Percentiles rank a stretch among this genome's conserved stretches.
Evolutionary conservation across 2,113 vertebrate genomes (phyloP).

Genomic region (Manacus vitellinus): DNA sequence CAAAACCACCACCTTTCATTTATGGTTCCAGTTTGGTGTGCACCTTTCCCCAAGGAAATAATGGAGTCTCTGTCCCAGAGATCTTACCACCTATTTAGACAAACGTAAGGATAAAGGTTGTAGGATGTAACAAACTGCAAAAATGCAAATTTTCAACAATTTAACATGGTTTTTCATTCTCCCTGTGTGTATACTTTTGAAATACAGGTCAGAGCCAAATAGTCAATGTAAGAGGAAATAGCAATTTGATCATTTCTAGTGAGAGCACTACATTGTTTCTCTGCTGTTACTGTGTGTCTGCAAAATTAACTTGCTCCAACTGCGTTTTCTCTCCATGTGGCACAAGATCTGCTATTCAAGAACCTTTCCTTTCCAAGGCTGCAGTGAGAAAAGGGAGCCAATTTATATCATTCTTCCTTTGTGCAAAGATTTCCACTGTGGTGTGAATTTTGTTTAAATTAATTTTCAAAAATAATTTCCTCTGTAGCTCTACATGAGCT

Average conservation of each 20-base stretch:
- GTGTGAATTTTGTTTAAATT: neutral
- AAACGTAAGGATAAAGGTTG: fast-evolving
- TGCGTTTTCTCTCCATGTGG: neutral
- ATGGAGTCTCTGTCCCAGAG: neutral
- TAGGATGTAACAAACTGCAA: neutral
- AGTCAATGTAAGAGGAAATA: neutral
- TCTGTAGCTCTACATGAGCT: neutral
- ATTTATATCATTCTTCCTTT: neutral
- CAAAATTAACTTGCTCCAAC: neutral
- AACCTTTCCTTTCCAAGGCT: neutral
- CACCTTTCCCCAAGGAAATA: neutral
- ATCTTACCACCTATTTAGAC: fast-evolving
- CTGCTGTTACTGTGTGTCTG: neutral
- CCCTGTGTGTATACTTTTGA: neutral
- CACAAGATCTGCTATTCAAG: neutral
- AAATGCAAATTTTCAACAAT: neutral
- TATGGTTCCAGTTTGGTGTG: neutral
- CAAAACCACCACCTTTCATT: neutral
- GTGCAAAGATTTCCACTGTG: neutral
- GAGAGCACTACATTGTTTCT: neutral
- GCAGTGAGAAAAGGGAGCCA: neutral
- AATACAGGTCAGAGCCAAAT: neutral
- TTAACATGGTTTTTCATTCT: fast-evolving
- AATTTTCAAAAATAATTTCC: neutral
- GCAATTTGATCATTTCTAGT: neutral